These are phyloP conservation scores for Cyanoramphus novaezelandiae DNA, from an alignment of 2,113 vertebrate species.

Conservation along the genomic window DNA sequence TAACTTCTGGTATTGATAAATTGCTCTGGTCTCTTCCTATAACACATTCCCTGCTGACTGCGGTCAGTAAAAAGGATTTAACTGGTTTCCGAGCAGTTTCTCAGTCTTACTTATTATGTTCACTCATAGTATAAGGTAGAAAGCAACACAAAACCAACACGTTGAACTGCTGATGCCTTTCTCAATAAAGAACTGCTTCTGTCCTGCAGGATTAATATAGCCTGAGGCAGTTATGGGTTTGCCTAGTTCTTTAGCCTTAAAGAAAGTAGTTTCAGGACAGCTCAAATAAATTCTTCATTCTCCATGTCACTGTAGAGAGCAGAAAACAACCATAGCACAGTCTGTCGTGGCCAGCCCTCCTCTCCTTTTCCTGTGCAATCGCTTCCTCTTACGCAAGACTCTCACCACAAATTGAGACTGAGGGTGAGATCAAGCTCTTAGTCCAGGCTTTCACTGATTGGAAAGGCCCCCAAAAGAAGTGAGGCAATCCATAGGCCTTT, in stretches of 20 bases:
- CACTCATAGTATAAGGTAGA: background rate
- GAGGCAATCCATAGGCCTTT: background rate
- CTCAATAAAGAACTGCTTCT: background rate
- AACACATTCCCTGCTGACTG: background rate
- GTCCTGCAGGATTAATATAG: background rate
- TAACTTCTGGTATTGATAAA: conserved; percentile 26
- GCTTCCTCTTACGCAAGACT: accelerated
- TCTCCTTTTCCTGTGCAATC: background rate
- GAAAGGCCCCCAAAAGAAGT: background rate
- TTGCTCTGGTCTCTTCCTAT: background rate
- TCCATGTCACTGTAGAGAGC: background rate
- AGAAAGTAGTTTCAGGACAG: background rate
- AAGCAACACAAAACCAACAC: background rate
- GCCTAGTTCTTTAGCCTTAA: background rate
- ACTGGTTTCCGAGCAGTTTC: background rate
- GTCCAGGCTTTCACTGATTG: background rate
- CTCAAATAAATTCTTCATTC: background rate
- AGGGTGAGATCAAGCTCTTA: background rate
- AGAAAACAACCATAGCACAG: background rate
- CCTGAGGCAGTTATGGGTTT: background rate
- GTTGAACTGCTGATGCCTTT: background rate
- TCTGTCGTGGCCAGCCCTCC: background rate
- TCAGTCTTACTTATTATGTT: background rate
- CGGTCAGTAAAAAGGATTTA: background rate
- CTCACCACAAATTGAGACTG: background rate